Evolutionary conservation across 1,140 invertebrate genomes (phyloP).

Genomic region (Himalopsyche phryganea): DNA sequence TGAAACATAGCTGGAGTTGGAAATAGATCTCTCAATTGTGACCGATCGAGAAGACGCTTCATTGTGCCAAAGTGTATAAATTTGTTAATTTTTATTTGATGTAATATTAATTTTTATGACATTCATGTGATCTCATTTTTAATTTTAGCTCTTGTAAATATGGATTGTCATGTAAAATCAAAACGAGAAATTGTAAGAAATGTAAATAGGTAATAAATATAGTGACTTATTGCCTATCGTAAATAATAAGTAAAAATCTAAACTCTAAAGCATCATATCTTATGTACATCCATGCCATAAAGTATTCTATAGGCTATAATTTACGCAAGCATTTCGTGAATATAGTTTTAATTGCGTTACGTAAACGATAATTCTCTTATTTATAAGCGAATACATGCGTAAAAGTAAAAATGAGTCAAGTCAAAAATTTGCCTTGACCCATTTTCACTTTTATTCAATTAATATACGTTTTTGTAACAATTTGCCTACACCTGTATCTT

Average conservation of each 20-base stretch:
- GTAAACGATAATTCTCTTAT: neutral
- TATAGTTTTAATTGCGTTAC: no score
- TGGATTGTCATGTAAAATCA: neutral
- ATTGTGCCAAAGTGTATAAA: conserved; percentile 35
- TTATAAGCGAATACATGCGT: neutral
- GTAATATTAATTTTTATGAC: conserved; percentile 26
- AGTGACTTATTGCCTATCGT: neutral
- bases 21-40: no score
- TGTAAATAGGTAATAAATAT: neutral
- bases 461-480: neutral
- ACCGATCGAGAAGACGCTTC: no score
- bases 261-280: conserved; percentile 8
- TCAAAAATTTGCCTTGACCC: neutral
- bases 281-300: conserved; percentile 26
- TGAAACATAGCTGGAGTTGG: no score
- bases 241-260: neutral
- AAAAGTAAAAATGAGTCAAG: neutral
- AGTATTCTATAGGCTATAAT: conserved; percentile 21
- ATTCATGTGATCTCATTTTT: conserved; percentile 36
- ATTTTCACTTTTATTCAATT: neutral
- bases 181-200: no score
- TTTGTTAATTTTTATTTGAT: conserved; percentile 26
- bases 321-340: neutral
- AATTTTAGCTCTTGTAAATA: conserved; percentile 32
- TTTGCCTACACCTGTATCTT: neutral